These are phyloP conservation scores for Orthonyx spaldingii DNA, from an alignment of 2,113 vertebrate genomes.

Conservation along the genomic window DNA sequence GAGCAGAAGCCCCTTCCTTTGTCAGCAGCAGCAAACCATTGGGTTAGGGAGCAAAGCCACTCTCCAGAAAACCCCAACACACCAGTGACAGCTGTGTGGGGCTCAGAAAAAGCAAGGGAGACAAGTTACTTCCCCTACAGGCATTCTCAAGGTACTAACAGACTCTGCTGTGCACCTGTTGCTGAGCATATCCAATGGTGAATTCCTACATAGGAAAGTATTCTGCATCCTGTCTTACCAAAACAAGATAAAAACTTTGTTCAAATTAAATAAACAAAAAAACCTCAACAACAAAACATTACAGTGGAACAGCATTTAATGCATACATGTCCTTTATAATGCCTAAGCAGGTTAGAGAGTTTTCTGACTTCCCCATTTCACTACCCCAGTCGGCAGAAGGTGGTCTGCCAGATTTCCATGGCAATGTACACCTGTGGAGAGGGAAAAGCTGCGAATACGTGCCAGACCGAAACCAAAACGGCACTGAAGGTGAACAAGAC, in stretches of 20 bases:
- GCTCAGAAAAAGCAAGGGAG: neutral
- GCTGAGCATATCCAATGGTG: neutral
- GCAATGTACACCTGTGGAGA: rapidly evolving
- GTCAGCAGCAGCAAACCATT: neutral
- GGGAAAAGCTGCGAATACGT: rapidly evolving
- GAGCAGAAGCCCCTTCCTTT: neutral
- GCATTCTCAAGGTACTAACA: neutral
- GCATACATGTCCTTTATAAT: neutral
- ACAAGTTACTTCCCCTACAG: neutral
- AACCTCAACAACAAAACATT: neutral
- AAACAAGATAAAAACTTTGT: neutral
- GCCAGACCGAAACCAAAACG: neutral
- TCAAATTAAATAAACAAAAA: neutral
- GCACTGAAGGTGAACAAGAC: rapidly evolving
- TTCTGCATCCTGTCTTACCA: neutral
- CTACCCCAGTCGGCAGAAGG: neutral
- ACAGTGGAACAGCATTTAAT: neutral
- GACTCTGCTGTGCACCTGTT: neutral
- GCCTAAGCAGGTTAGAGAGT: too few relatives aligned
- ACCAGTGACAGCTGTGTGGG: rapidly evolving
- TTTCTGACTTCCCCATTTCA: neutral
- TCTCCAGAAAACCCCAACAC: neutral
- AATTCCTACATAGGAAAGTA: neutral
- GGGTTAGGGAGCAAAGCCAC: neutral
- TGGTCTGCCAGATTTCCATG: rapidly evolving